These are phyloP conservation scores for Macrophya annulata DNA, from an alignment of 2,888 invertebrate genomes.

Conservation along the genomic window DNA sequence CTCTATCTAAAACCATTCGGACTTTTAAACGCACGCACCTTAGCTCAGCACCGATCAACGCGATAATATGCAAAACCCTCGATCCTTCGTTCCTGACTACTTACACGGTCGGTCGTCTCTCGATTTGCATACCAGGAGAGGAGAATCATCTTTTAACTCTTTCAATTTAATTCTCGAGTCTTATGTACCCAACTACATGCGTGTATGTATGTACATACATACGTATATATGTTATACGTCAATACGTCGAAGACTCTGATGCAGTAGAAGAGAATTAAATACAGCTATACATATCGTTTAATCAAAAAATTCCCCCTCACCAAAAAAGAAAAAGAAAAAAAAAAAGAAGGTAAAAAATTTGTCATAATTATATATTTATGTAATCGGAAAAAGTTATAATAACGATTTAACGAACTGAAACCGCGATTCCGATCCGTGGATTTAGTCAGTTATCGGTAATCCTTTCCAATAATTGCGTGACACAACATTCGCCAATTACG, in stretches of 20 bases:
- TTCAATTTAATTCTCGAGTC: conserved; percentile 40
- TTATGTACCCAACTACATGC: conserved; percentile 9
- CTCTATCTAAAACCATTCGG: conserved; percentile 43
- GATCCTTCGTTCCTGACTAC: conserved; percentile 52
- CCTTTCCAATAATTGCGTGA: conserved; percentile 23
- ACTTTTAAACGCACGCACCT: conserved; percentile 47
- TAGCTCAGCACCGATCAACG: conserved; percentile 43
- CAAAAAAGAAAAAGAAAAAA: not conserved
- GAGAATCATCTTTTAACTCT: conserved; percentile 49
- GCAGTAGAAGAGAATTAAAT: not conserved
- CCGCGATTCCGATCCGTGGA: not conserved
- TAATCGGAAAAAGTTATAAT: not conserved
- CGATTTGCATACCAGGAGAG: conserved; percentile 52
- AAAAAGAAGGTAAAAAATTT: not conserved
- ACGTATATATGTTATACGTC: conserved; percentile 21
- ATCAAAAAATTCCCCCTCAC: not conserved
- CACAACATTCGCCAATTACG: conserved; percentile 24
- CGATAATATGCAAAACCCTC: conserved; percentile 56
- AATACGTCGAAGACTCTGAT: not conserved
- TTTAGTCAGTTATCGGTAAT: not conserved
- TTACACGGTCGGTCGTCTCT: conserved; percentile 40
- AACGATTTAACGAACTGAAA: not conserved
- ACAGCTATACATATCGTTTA: not conserved
- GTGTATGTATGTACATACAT: not conserved
- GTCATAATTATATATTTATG: not conserved